Conservation (phyloP, 2,113 vertebrate species). For the Nyctibius bracteatus region DNA sequence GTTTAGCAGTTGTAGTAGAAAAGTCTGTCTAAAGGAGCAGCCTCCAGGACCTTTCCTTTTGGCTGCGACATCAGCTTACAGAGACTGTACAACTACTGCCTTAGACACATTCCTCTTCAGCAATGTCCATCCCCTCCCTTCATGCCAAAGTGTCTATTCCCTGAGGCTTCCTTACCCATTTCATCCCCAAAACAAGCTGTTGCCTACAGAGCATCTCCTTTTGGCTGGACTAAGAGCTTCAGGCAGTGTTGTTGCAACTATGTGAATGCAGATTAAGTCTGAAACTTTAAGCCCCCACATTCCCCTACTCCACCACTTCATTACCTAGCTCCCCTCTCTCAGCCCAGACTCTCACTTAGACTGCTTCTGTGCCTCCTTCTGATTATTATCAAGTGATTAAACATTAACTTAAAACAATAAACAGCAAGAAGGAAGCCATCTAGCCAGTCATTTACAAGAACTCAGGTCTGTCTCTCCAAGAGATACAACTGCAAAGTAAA, state of each 20-base stretch:
- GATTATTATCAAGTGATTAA: background rate
- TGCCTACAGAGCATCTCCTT: background rate
- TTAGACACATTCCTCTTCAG: background rate
- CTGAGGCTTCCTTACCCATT: background rate
- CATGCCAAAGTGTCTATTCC: background rate
- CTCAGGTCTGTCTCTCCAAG: background rate
- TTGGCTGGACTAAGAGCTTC: background rate
- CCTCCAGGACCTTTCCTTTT: background rate
- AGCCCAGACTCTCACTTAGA: background rate
- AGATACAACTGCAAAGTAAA: background rate
- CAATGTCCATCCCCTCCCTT: background rate
- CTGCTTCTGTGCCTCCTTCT: background rate
- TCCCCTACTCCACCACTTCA: background rate
- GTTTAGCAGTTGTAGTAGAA: background rate
- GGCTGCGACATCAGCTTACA: background rate
- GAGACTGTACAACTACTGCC: background rate
- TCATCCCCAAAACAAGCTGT: background rate
- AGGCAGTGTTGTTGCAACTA: background rate
- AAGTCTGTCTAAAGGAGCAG: background rate
- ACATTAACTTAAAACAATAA: background rate
- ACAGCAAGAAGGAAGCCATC: background rate
- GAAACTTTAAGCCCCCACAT: background rate
- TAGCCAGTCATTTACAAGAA: background rate
- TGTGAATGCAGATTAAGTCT: background rate
- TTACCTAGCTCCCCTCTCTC: background rate